Base-by-base conservation (phyloP, 2,888 invertebrate genomes). In the Shargacucullia verbasci region DNA sequence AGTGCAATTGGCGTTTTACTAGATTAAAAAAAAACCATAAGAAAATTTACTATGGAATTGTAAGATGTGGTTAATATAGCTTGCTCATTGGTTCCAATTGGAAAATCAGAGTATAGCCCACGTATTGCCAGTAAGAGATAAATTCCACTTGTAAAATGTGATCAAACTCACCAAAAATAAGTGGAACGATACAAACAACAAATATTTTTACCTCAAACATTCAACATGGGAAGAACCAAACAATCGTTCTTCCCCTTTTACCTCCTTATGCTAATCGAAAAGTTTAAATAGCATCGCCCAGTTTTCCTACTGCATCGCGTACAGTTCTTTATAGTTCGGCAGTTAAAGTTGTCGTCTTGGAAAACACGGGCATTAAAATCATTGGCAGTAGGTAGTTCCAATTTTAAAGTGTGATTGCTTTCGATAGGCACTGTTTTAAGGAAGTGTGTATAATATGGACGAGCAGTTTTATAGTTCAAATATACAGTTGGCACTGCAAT, bases 231-330 rank as follows among this genome's bases (percentile, higher is more conserved):
- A 63, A 69, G 57, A 67, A 60, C 60, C 63, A 70, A 59, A 62
- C 55, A 70, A 72, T 76, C 62, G 59, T 66, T 75, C 74, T 76
- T 78, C 73, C 66, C 66, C 74, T 81, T 81, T 83, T 83, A 84
- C 83, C 81, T 80, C 65, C 70, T 71, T 79, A 81, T 77, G 82
- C 79, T 84, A 84, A 85, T 82, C 77, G 80, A 76, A 81, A 81
- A 79, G 77, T 80, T 71, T 64, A 45, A 73, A 70, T 50, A 56
- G 55, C 49, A 62, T 70, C 62, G 54, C 66, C 67, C 64, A 74
- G 73, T 76, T 49, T 66, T 49, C 75, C 66, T 66, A 44, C 57
- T 62, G 67, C 49, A 65, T 29, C 63, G 52, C 63, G 70, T 77
- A 63, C 75, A 75, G 57, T 62, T 71, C 60, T 55, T 65, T 60